Evolutionary conservation across 2,888 invertebrate genomes (phyloP), one percentile per base, ranked within the genome.

Genomic region (Halictus ligatus): DNA sequence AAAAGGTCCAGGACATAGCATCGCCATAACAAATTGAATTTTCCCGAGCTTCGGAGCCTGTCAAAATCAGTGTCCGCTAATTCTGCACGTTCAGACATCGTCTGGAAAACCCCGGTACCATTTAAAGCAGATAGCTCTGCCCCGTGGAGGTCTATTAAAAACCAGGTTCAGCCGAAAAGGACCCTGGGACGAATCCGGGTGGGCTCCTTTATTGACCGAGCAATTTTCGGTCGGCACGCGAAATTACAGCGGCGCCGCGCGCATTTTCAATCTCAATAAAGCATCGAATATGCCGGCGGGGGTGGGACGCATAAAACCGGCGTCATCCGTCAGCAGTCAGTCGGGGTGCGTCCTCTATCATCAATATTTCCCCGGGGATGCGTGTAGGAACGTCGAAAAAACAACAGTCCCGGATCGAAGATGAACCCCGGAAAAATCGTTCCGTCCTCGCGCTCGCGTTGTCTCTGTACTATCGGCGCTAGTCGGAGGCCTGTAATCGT

Each of bases 401-500:
- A 60, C 60, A 25, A 60, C 60, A 25, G 25, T 60, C 50, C 18
- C 40, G 54, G 60, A 60, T 18, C 74, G 82, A 54, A 79, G 83
- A 72, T 75, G 35, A 75, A 29, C 54, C 71, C 35, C 13, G 40
- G 64, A 84, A 85, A 84, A 76, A 60, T 75, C 21, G 46, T 43
- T 58, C 54, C 13, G 46, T 21, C 48, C 43, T 15, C 35, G 77
- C 67, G 35, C 15, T 46, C 12, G 58, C 67, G 71, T 75, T 64
- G 82, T 84, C 85, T 82, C 78, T 82, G 78, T 85, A 74, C 83
- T 78, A 81, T 86, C 81, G 85, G 76, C 71, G 67, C 67, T 15
- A 35, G 67, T 4, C 67, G 29, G 35, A 7, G 50, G 69, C 84
- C 89, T 90, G 90, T 91, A 91, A 92, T 92, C 87, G 86, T 84